Evolutionary conservation across 2,888 invertebrate genomes (phyloP).

Genomic region (Parascotia fuliginaria): DNA sequence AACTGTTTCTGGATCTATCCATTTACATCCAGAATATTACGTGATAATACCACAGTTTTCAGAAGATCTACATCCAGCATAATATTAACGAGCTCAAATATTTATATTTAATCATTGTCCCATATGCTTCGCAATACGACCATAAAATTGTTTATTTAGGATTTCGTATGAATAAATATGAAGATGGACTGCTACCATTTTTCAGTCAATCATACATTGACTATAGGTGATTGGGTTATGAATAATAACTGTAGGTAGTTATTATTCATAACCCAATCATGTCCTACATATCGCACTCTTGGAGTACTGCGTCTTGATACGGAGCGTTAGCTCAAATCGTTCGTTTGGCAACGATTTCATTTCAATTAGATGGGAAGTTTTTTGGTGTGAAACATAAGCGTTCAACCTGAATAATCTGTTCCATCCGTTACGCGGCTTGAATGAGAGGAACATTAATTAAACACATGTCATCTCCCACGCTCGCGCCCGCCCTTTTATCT

Average conservation of each 20-base stretch:
- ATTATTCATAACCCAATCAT: no score
- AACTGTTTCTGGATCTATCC: no score
- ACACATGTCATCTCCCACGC: constrained; percentile 68
- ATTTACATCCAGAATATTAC: no score
- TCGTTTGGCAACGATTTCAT: constrained; percentile 18
- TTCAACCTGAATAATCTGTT: constrained; percentile 56
- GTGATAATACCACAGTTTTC: no score
- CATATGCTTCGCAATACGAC: constrained; percentile 4
- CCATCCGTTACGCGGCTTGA: constrained; percentile 49
- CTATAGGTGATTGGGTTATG: constrained; percentile 22
- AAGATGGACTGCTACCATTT: constrained; percentile 15
- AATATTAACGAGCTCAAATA: not conserved
- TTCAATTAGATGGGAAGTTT: constrained; percentile 24
- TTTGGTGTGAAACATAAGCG: constrained; percentile 39
- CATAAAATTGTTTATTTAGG: constrained; percentile 15
- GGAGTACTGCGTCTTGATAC: constrained; percentile 1
- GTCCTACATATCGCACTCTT: not conserved
- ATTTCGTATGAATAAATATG: constrained; percentile 19
- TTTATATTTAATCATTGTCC: constrained; percentile 2
- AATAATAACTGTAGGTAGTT: no score
- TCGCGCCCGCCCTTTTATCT: constrained; percentile 47
- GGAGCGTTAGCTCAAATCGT: constrained; percentile 3
- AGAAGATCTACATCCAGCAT: not conserved
- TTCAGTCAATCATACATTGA: constrained; percentile 23
- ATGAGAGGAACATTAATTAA: constrained; percentile 63